A percentile compares a stretch with the other conserved stretches of the same genome.
phyloP scores from a whole-genome alignment of 2,797 vertebrate genomes.

The Chromobotia macracanthus region DNA sequence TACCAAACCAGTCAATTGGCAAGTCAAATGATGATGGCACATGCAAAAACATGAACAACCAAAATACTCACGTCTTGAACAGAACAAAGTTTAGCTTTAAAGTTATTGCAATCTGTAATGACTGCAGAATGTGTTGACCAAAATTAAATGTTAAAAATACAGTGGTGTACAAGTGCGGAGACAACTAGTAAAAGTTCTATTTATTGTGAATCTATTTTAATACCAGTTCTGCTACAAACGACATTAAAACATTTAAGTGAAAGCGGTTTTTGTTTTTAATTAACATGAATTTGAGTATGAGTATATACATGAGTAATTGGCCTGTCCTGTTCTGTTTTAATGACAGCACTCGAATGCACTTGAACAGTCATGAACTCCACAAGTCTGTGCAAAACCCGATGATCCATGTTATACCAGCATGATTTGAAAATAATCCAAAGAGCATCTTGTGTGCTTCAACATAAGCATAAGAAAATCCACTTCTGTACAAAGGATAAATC shows the following conservation, averaged over 20 bases:
- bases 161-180: background rate
- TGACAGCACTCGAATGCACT: background rate
- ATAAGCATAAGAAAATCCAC: background rate
- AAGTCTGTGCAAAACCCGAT: background rate
- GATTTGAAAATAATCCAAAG: background rate
- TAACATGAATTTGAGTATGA: no score
- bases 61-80: constrained; percentile 22
- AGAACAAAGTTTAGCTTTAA: background rate
- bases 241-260: no score
- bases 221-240: no score
- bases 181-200: background rate
- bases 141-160: background rate
- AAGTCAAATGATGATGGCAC: constrained; percentile 38
- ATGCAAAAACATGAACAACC: constrained; percentile 35
- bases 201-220: background rate
- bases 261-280: no score
- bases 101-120: background rate
- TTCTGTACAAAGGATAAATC: background rate
- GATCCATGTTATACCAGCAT: background rate
- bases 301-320: no score
- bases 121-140: background rate
- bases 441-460: no score
- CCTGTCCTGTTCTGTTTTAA: background rate
- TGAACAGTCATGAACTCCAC: background rate
- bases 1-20: constrained; percentile 38